Evolutionary conservation across 2,888 invertebrate species (phyloP).

Genomic region (Leptopilina drosophilae): DNA sequence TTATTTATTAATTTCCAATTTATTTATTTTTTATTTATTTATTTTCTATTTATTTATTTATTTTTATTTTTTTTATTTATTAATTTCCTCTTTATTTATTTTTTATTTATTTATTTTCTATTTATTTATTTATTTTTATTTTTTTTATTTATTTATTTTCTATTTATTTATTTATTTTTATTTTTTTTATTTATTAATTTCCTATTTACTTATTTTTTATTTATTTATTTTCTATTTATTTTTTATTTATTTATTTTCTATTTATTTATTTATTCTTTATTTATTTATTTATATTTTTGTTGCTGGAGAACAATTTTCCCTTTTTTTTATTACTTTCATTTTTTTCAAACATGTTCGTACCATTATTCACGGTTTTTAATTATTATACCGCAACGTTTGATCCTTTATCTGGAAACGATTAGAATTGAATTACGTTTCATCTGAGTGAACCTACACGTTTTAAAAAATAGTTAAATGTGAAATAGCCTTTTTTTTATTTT

Average conservation of each 20-base stretch:
- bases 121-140: too few relatives aligned
- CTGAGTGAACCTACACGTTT: slow-evolving; percentile 1
- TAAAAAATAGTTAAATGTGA: background rate
- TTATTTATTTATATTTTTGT: too few relatives aligned
- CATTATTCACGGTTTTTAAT: background rate
- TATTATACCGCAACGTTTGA: background rate
- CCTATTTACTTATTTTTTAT: too few relatives aligned
- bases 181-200: background rate
- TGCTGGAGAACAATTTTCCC: background rate
- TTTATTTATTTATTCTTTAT: too few relatives aligned
- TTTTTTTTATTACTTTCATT: background rate
- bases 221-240: too few relatives aligned
- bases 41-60: background rate
- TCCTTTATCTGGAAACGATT: slow-evolving; percentile 18
- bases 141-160: too few relatives aligned
- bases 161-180: too few relatives aligned
- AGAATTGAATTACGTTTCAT: slow-evolving; percentile 4
- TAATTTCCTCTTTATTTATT: too few relatives aligned
- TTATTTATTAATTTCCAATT: too few relatives aligned
- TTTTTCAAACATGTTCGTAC: background rate
- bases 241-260: background rate
- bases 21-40: too few relatives aligned
- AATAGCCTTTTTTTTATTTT: slow-evolving; percentile 25
- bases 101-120: background rate
- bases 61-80: too few relatives aligned